phyloP scores from a whole-genome alignment of 2,113 vertebrate genomes.

The Rhadina sibilatrix region DNA sequence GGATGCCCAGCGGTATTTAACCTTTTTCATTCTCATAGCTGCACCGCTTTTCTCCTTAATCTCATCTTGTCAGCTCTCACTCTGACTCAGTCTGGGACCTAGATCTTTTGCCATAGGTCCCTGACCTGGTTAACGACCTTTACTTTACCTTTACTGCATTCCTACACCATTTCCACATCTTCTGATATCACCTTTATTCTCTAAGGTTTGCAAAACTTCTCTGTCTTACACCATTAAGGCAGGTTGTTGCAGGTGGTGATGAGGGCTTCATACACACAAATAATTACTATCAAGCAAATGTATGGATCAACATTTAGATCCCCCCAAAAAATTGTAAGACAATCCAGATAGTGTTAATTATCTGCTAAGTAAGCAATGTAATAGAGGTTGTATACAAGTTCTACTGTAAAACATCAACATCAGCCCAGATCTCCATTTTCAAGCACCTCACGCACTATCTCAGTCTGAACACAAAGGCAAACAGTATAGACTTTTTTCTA shows the following conservation, averaged over 20 bases:
- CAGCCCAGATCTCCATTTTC: background rate
- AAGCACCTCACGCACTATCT: background rate
- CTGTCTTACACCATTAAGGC: background rate
- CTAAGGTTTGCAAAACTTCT: background rate
- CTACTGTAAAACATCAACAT: background rate
- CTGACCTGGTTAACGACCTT: background rate
- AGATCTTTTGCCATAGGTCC: background rate
- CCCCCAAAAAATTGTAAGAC: background rate
- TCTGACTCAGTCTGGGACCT: fast-evolving
- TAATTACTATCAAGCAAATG: background rate
- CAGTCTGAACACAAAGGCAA: background rate
- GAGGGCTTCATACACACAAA: background rate
- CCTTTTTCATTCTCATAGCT: background rate
- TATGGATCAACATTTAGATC: background rate
- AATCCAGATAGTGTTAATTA: background rate
- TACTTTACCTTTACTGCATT: background rate
- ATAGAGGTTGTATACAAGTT: background rate
- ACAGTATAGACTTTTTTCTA: fast-evolving
- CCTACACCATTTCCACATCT: background rate
- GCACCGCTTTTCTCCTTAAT: background rate
- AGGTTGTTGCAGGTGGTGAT: background rate
- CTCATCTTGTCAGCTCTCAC: background rate
- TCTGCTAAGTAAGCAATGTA: background rate
- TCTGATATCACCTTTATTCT: background rate
- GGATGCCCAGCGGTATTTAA: background rate